phyloP scores from a whole-genome alignment of 2,797 vertebrate genomes.

The Acropternis orthonyx region DNA sequence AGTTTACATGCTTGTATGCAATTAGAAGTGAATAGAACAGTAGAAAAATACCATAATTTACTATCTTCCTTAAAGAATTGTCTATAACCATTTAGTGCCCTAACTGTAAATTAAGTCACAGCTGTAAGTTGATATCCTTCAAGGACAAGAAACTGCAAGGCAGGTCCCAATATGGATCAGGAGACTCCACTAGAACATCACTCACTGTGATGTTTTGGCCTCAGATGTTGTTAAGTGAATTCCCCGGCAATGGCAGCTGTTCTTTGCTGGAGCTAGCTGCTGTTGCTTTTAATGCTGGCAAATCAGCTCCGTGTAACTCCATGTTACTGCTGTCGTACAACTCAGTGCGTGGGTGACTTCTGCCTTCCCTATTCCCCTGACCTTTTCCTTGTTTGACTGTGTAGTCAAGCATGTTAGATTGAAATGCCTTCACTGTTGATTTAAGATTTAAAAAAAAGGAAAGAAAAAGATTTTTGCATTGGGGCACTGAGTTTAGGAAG shows the following conservation, averaged over 20 bases:
- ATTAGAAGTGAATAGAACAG: not conserved
- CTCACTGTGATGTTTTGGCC: not conserved
- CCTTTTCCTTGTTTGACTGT: slow-evolving; percentile 18
- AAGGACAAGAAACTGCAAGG: not conserved
- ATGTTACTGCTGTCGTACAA: not conserved
- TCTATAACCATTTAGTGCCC: not conserved
- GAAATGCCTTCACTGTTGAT: slow-evolving; percentile 36
- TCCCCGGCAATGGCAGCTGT: not conserved
- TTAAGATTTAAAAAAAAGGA: not conserved
- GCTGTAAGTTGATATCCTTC: not conserved
- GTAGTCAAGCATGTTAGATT: not conserved
- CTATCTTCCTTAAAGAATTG: not conserved
- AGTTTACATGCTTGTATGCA: not conserved
- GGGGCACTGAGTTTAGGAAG: not conserved
- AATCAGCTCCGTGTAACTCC: not conserved
- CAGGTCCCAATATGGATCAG: not conserved
- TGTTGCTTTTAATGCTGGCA: not conserved
- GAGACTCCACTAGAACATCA: not conserved
- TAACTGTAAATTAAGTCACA: not conserved
- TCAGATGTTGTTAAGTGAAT: not conserved
- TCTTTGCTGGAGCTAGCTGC: not conserved
- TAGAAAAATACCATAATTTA: not conserved
- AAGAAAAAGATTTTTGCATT: not conserved
- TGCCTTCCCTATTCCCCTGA: not conserved
- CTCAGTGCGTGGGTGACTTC: not conserved